A percentile compares a stretch with the other conserved stretches of the same genome.
These are phyloP conservation scores for Naja naja DNA, from an alignment of 2,113 vertebrate species.

Conservation along the genomic window DNA sequence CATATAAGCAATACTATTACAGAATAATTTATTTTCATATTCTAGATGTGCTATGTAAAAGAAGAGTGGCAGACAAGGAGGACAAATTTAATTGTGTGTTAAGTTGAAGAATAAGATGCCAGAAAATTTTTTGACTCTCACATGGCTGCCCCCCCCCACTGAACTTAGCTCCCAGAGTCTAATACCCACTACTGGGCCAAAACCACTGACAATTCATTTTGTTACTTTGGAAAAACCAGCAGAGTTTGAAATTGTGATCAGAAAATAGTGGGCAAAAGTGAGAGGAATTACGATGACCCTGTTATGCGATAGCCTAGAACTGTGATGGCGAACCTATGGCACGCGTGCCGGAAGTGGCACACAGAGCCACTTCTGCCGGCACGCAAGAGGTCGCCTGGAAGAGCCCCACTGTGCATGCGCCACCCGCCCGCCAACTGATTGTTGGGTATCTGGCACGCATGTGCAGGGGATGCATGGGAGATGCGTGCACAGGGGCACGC, in stretches of 20 bases:
- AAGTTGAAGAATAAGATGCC: neutral
- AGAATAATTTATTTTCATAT: neutral
- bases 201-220: neutral
- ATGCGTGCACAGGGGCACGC: no score
- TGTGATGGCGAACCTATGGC: no score
- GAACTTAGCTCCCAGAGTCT: neutral
- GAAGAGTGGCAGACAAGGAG: no score
- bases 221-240: neutral
- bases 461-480: no score
- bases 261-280: neutral
- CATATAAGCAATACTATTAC: neutral
- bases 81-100: neutral
- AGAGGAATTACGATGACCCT: neutral
- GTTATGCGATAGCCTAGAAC: neutral
- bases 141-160: neutral
- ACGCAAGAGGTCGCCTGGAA: no score
- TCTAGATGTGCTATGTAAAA: neutral
- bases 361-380: no score
- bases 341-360: no score
- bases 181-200: neutral
- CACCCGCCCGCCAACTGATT: no score
- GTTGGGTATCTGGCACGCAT: no score
- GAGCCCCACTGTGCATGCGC: no score
- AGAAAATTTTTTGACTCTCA: neutral
- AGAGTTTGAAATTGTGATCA: neutral